Percentiles rank a stretch among this genome's conserved stretches.
phyloP scores from a whole-genome alignment of 2,888 invertebrate genomes.

The Megalurothrips usitatus region DNA sequence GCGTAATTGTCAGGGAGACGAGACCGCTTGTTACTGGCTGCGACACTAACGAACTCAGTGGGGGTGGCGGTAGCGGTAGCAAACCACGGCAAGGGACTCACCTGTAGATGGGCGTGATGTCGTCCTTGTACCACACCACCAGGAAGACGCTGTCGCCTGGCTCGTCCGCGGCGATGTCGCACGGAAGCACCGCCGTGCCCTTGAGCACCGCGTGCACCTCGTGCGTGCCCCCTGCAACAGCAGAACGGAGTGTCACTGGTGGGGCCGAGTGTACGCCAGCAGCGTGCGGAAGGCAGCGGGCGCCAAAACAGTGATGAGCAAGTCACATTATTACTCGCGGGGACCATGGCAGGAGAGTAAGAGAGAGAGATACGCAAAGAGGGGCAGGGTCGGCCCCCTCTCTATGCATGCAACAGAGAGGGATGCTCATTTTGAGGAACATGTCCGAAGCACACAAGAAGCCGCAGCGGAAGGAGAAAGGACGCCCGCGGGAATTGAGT shows the following conservation, averaged over 20 bases:
- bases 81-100: slow-evolving; percentile 45
- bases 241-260: slow-evolving; percentile 29
- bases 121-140: slow-evolving; percentile 88
- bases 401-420: too few species aligned
- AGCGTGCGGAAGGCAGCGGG: neutral
- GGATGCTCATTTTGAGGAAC: too few species aligned
- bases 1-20: slow-evolving; percentile 16
- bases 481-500: too few species aligned
- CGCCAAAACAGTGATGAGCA: neutral
- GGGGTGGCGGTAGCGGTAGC: neutral
- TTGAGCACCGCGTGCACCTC: slow-evolving; percentile 69
- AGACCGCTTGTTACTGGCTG: slow-evolving; percentile 14
- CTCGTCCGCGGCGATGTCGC: slow-evolving; percentile 74
- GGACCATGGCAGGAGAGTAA: too few species aligned
- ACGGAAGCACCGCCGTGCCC: slow-evolving; percentile 75
- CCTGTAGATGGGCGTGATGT: slow-evolving; percentile 83
- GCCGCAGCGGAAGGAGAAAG: too few species aligned
- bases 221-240: slow-evolving; percentile 54
- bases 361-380: too few species aligned
- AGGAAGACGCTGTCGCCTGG: slow-evolving; percentile 75
- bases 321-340: too few species aligned
- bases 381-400: too few species aligned
- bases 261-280: neutral
- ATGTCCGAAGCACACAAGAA: too few species aligned
- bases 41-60: neutral